Evolutionary conservation across 2,113 vertebrate species (phyloP), one percentile per base, ranked within the genome.

Genomic region (Pteropus alecto): DNA sequence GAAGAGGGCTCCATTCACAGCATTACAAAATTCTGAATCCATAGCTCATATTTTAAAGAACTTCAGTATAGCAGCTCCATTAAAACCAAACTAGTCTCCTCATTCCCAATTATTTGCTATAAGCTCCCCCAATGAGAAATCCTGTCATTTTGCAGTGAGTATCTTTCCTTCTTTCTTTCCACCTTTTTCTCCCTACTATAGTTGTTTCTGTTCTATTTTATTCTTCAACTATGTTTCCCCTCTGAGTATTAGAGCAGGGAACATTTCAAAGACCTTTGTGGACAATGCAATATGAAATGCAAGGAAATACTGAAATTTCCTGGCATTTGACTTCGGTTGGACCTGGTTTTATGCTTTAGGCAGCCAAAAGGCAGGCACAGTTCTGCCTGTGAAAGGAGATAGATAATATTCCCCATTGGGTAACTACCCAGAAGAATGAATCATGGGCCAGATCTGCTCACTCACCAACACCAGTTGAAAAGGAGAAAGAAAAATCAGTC

Each of bases 1-100:
- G 99, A 98, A 99, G 99, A 99, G 99, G 99, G 99, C 99, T 98
- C 98, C 98, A 98, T 98, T 89, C 87, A 97, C 99, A 99, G 98
- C 97, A 54, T 96, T 96, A 98, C 98, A 97, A 89, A 96, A 96
- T 56, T 81, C 70, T 41, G 54, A 96, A 87, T 97, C 89, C 48
- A 93, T 92, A 97, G 81, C 71, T 95, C 58, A 26, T 71, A 65
- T 95, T 97, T 96, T 86, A 93, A 95, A 97, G 90, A 90, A 89
- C 76, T 97, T 94, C 87, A 96, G 68, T 35, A 15, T 58, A 60
- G 58, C 87, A 88, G 90, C 95, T 98, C 83, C 67, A 86, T 91
- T 56, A 87, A 89, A 94, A 92, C 4, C 71, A 60, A 94, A 90
- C 54, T 56, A 3, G 71, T 88, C 30, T 63, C 21, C 70, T 54